These are phyloP conservation scores for Scaptodrosophila lebanonensis DNA, from an alignment of 1,140 invertebrate genomes.

Conservation along the genomic window DNA sequence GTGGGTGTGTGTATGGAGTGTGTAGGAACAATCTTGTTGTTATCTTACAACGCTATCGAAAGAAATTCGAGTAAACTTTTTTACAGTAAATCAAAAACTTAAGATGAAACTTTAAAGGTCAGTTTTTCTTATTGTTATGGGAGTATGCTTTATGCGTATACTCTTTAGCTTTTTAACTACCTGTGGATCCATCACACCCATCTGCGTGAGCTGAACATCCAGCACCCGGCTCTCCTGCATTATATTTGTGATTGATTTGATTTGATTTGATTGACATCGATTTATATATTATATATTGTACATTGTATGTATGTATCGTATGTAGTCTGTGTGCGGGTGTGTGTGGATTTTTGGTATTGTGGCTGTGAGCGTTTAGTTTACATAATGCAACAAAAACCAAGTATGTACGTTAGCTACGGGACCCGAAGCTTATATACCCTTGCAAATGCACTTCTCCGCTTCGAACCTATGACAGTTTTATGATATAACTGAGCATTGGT, in stretches of 20 bases:
- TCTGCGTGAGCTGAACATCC: constrained; percentile 91
- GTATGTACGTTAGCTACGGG: no score
- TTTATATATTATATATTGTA: constrained; percentile 50
- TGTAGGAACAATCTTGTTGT: constrained; percentile 47
- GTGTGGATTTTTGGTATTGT: constrained; percentile 1
- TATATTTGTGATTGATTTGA: constrained; percentile 48
- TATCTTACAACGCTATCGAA: constrained; percentile 30
- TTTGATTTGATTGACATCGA: constrained; percentile 4
- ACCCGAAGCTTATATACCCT: no score
- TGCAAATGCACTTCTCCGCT: no score
- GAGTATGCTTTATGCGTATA: constrained; percentile 8
- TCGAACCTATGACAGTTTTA: no score
- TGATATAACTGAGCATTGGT: no score
- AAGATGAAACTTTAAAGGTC: constrained; percentile 49
- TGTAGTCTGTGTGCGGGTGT: not conserved
- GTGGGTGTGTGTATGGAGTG: constrained; percentile 12
- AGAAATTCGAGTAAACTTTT: constrained; percentile 46
- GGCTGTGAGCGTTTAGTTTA: not conserved
- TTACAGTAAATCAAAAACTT: constrained; percentile 40
- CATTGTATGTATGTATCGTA: constrained; percentile 14
- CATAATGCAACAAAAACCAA: no score
- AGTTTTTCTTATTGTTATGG: constrained; percentile 26
- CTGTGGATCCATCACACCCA: constrained; percentile 92
- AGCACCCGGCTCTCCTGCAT: constrained; percentile 84
- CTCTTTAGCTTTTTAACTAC: constrained; percentile 76